These are phyloP conservation scores for Pseudanteris insignis DNA, from an alignment of 2,888 invertebrate genomes.

Conservation along the genomic window DNA sequence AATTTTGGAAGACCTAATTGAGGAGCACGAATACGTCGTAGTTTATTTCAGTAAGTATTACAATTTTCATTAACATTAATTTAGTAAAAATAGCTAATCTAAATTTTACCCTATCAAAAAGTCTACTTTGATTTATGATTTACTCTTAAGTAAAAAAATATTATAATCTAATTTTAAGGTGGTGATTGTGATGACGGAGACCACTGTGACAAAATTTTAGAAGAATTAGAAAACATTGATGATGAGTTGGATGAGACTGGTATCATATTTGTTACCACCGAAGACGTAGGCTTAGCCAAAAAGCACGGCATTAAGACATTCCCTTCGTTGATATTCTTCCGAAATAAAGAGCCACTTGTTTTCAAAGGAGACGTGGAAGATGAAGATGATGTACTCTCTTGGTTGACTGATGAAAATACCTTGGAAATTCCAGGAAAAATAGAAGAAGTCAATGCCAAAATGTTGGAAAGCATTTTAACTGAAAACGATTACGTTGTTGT, in stretches of 20 bases:
- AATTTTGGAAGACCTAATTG: constrained; percentile 84
- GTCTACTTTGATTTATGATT: too few species aligned
- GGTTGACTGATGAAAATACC: constrained; percentile 91
- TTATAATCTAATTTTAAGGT: too few species aligned
- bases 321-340: constrained; percentile 88
- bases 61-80: too few species aligned
- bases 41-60: constrained; percentile 85
- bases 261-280: constrained; percentile 92
- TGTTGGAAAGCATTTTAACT: constrained; percentile 88
- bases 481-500: constrained; percentile 91
- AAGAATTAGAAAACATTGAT: constrained; percentile 90
- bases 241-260: constrained; percentile 93
- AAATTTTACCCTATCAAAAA: too few species aligned
- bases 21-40: constrained; percentile 92
- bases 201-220: constrained; percentile 84
- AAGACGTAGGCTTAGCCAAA: constrained; percentile 82
- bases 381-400: constrained; percentile 89
- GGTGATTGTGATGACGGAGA: constrained; percentile 89
- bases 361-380: constrained; percentile 88
- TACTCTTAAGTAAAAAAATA: too few species aligned
- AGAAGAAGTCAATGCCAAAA: constrained; percentile 89
- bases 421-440: constrained; percentile 91
- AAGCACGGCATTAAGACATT: constrained; percentile 85
- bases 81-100: too few species aligned
- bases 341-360: constrained; percentile 88